Evolutionary conservation across 1,140 invertebrate genomes (phyloP), one percentile per base, ranked within the genome.

Genomic region (Lordiphosa collinella): DNA sequence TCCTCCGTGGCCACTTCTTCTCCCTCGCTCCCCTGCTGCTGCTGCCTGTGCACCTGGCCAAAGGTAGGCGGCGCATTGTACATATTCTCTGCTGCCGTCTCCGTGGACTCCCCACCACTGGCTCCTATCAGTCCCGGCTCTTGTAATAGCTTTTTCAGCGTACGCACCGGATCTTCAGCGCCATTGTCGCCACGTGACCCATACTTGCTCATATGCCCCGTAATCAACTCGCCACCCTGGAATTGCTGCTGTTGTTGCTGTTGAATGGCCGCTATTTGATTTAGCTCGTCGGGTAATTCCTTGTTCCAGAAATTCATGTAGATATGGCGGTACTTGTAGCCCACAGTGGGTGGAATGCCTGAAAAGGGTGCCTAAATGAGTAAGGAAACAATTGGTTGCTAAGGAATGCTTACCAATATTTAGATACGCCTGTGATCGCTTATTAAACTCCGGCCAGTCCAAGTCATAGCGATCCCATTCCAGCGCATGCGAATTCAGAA

Each of bases 361-460:
- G 86, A 13, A 90, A 7, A 2, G 8, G 1, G 25, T 7, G 16
- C 14, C 3, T 35, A 12, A 53, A 41, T 40, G 4, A 13, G 4
- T 18, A 3, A 18, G 25, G 25, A 29, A 18, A 10, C 13, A 51
- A 13, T n/a, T 3, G 4, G 0, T 18, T 9, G 7, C 4, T 29
- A 8, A 29, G 34, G 22, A 41, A 35, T 51, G 8, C 57, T 92
- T 91, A 96, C 95, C 94, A 38, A 96, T 89, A 89, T 93, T 92
- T 14, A 96, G 90, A 89, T 95, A 96, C 10, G 92, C 92, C 78
- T 95, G 93, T 60, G 94, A 92, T 1, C 90, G 89, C 2, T 90
- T 88, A 68, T 94, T 93, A 68, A 95, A 97, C 49, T 93, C 92
- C 0, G 94, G 94, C 96, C 96, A 97, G 36, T 94, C 92, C 6